Evolutionary conservation across 2,113 vertebrate species (phyloP), one percentile per base, ranked within the genome.

Genomic region (Monarcha castaneiventris): DNA sequence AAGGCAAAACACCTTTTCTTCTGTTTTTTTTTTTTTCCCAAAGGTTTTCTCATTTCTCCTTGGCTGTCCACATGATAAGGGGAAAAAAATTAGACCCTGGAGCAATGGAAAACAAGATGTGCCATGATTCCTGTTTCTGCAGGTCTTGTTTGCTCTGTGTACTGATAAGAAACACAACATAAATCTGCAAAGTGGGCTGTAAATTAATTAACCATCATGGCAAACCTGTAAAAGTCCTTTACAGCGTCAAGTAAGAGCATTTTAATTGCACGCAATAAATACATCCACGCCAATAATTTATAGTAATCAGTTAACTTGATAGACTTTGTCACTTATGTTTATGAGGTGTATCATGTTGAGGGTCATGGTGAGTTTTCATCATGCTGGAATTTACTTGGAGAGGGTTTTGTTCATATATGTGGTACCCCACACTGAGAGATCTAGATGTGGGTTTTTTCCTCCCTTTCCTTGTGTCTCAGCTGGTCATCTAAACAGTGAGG

Each of bases 341-440:
- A 35, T 43, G 58, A 79, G 33, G 17, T 84, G 35, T 51, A 26
- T 33, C 44, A 22, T 15, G 5, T 43, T 51, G 39, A 68, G 35
- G 29, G 16, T 67, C 27, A 8, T 3, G 9, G 20, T n/a, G 21
- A 71, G 26, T 51, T 74, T 86, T 74, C 35, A 20, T 87, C 19
- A 6, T 35, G n/a, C 9, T 48, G 43, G 25, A 11, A 69, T 67
- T 92, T 22, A 48, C 16, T 4, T 7, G 17, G 17, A 61, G 52
- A 78, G 12, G 7, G 4, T 2, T 55, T 68, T 3, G 0, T 0
- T 2, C 3, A 39, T n/a, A 14, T 17, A 8, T 10, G 7, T 9
- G 8, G 2, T 46, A 3, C 2, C 4, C 67, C 32, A 20, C 25
- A 67, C 13, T 27, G 33, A 56, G 56, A 72, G 6, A 4, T 52